Conservation (phyloP, 1,140 invertebrate species). For the Anastatus disparis region DNA sequence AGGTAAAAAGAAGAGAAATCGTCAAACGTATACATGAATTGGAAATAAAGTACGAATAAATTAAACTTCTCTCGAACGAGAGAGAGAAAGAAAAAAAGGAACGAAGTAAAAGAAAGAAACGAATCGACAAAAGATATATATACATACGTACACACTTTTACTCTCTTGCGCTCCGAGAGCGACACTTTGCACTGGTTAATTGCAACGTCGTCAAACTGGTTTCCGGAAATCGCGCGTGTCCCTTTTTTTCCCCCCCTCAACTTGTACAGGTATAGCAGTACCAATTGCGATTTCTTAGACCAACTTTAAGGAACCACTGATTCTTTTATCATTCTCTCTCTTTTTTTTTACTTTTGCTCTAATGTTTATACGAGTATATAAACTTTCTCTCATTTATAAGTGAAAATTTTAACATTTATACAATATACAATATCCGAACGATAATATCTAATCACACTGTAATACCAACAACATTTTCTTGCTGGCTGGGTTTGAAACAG, state of each 20-base stretch:
- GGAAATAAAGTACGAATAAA: conserved; percentile 30
- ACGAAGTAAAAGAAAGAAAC: too few species aligned
- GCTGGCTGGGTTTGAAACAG: too few species aligned
- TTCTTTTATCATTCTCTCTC: not conserved
- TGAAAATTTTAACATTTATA: not conserved
- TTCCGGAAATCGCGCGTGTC: conserved; percentile 31
- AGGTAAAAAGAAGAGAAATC: not conserved
- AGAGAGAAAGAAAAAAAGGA: not conserved
- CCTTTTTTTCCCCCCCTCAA: too few species aligned
- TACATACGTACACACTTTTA: too few species aligned
- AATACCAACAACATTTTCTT: too few species aligned
- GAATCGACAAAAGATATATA: too few species aligned
- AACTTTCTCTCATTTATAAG: conserved; percentile 17
- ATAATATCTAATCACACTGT: too few species aligned
- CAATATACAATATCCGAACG: too few species aligned
- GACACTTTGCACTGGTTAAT: conserved; percentile 20
- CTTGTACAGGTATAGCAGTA: too few species aligned
- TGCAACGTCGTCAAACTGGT: conserved; percentile 34
- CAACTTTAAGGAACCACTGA: not conserved
- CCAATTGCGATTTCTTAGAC: conserved; percentile 15
- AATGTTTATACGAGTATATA: not conserved
- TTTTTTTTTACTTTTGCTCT: not conserved
- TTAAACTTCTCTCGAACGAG: not conserved
- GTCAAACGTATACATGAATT: not conserved
- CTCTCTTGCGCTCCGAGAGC: conserved; percentile 9